Evolutionary conservation across 2,113 vertebrate species (phyloP).

Genomic region (Cebus imitator): DNA sequence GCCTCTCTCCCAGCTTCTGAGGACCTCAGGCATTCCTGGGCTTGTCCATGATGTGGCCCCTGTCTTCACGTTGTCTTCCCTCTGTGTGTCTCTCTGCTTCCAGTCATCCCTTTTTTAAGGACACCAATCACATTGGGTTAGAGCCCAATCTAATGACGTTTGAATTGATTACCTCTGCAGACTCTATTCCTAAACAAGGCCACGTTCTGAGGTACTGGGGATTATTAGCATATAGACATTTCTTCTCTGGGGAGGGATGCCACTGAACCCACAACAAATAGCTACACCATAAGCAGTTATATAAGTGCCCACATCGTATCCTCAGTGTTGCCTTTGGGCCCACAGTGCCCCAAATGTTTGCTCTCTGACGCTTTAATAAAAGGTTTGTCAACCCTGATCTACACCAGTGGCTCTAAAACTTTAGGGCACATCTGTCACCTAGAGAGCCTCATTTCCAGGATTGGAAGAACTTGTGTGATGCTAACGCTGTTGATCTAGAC

Average conservation of each 20-base stretch:
- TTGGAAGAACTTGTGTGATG: neutral
- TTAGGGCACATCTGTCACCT: neutral
- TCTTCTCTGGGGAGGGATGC: neutral
- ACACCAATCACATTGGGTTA: neutral
- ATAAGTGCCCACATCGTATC: neutral
- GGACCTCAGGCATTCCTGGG: neutral
- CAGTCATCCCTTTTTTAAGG: neutral
- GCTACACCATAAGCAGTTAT: neutral
- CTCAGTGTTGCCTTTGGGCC: neutral
- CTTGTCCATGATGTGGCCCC: neutral
- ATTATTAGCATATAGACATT: neutral
- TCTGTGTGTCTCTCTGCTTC: neutral
- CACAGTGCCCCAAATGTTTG: constrained; percentile 24
- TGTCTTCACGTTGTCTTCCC: neutral
- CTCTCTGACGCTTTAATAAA: neutral
- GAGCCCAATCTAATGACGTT: neutral
- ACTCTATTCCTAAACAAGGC: neutral
- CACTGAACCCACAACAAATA: neutral
- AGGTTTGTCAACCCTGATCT: neutral
- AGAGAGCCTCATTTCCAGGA: neutral
- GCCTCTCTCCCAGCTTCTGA: neutral
- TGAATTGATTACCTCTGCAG: neutral
- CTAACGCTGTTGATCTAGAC: neutral
- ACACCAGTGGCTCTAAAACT: neutral
- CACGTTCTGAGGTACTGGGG: neutral